Conservation (phyloP, 2,797 vertebrate genomes). For the Avahi laniger region DNA sequence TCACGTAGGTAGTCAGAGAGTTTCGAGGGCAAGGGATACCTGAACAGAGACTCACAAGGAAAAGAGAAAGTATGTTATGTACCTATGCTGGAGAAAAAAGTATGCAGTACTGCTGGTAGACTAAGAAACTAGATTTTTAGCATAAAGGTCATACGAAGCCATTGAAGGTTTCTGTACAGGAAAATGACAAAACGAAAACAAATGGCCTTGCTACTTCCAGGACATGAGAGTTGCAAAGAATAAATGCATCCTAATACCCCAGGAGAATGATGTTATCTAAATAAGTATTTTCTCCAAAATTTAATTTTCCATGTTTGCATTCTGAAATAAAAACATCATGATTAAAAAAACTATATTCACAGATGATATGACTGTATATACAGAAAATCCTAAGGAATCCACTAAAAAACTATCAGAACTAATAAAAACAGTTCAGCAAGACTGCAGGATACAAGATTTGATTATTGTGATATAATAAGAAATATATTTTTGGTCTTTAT, state of each 20-base stretch:
- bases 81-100: background rate
- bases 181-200: background rate
- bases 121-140: background rate
- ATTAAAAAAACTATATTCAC: background rate
- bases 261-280: background rate
- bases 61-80: background rate
- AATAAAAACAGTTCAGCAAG: background rate
- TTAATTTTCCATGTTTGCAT: background rate
- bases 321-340: background rate
- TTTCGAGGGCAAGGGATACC: too few relatives aligned
- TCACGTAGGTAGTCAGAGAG: background rate
- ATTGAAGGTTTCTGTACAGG: background rate
- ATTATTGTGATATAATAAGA: background rate
- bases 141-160: background rate
- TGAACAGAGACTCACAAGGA: background rate
- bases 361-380: background rate
- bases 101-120: background rate
- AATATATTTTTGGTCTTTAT: background rate
- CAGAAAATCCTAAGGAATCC: background rate
- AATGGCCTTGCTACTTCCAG: background rate
- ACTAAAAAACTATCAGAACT: background rate
- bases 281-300: background rate
- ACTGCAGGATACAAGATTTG: background rate
- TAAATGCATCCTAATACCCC: background rate
- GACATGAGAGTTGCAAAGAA: background rate